These are phyloP conservation scores for Cynopterus sphinx DNA, from an alignment of 2,797 vertebrate species.

Conservation along the genomic window DNA sequence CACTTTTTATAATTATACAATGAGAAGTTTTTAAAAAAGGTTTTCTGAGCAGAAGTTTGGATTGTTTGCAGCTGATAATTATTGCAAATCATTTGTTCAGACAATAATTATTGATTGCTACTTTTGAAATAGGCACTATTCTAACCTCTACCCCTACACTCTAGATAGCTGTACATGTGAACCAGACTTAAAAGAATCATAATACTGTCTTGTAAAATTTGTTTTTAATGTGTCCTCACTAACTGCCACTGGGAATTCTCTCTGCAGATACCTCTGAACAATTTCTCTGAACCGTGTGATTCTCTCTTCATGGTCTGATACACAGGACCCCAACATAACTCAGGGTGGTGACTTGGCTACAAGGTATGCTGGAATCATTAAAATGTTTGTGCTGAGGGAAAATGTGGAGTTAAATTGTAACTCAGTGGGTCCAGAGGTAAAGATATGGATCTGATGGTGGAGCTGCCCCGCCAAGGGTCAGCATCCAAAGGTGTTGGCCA, in stretches of 20 bases:
- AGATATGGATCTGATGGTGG: background rate
- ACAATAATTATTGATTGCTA: background rate
- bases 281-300: background rate
- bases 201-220: background rate
- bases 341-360: background rate
- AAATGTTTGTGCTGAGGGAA: background rate
- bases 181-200: background rate
- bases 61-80: background rate
- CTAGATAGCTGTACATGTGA: background rate
- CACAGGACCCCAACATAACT: background rate
- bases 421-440: background rate
- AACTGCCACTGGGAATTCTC: background rate
- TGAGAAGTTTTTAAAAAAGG: background rate
- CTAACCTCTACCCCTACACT: background rate
- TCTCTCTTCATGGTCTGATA: background rate
- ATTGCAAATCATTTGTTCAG: constrained; percentile 19
- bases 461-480: background rate
- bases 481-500: background rate
- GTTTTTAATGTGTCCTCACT: background rate
- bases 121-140: background rate
- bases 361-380: background rate
- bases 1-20: background rate
- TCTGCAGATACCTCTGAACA: background rate
- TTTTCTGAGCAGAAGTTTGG: background rate
- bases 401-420: background rate